Evolutionary conservation across 2,888 invertebrate species (phyloP), one percentile per base, ranked within the genome.

Genomic region (Cepaea hortensis): DNA sequence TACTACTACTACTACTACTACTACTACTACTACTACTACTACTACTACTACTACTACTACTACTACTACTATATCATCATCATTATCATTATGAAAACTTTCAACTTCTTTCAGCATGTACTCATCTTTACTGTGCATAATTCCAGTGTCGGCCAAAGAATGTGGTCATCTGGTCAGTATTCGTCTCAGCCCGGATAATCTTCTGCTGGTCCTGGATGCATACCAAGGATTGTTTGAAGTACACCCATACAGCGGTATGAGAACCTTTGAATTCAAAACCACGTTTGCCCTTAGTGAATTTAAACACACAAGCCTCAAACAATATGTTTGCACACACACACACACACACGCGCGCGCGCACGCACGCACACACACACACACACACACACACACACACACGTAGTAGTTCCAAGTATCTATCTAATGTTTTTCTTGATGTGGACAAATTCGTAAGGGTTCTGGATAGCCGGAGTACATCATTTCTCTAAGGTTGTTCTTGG

Each of bases 211-310:
- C 7, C n/a, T 84, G 18, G 84, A 84, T 61, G 84, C 84, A 1
- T 84, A 84, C 77, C 23, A 77, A 76, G 84, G 84, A 65, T 15
- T 84, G 9, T 84, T 65, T 65, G 77, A 84, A 46, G 84, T 84
- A 0, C 50, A 84, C 23, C 84, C 84, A 18, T 13, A 20, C 3
- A 84, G 77, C 61, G 84, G 84, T 84, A 62, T 65, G 46, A n/a
- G 9, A 20, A 50, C 35, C 23, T 11, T 35, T 46, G 18, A 23
- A 82, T 35, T 35, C 35, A 35, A 35, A 35, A 35, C 65, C 35
- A 62, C 62, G 65, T 65, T 68, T 65, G 65, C 35, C 35, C 35
- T 35, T 35, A 35, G 35, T 35, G 35, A 35, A 35, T 35, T 35
- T 35, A 35, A 35, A 35, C 35, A 35, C 35, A 35, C 35, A 35